Evolutionary conservation across 2,797 vertebrate genomes (phyloP).

Genomic region (Smutsia temminckii): DNA sequence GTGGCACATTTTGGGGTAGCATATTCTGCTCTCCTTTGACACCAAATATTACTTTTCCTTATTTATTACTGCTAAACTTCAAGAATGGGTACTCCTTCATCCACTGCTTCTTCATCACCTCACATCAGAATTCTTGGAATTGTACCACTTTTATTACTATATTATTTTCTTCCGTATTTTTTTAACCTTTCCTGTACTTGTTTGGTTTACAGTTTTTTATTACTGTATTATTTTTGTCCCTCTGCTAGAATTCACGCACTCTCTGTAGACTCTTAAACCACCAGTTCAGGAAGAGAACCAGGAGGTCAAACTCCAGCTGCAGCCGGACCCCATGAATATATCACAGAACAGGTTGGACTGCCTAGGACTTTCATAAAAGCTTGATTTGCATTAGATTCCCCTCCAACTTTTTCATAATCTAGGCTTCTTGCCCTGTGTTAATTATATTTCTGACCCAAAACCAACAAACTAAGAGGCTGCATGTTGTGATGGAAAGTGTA

Average conservation of each 20-base stretch:
- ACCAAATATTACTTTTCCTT: background rate
- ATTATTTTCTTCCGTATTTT: background rate
- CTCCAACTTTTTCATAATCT: constrained; percentile 65
- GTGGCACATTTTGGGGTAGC: background rate
- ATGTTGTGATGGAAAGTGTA: constrained; percentile 48
- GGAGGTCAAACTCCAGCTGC: background rate
- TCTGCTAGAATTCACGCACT: background rate
- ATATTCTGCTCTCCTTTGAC: background rate
- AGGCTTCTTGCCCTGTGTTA: constrained; percentile 71
- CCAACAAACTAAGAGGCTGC: constrained; percentile 63
- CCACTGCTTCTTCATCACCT: background rate
- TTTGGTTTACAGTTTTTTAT: background rate
- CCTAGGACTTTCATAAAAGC: constrained; percentile 46
- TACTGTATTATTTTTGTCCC: background rate
- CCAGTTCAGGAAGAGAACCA: constrained; percentile 3
- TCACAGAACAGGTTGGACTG: constrained; percentile 12
- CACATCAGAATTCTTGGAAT: background rate
- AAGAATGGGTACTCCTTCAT: background rate
- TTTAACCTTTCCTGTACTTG: background rate
- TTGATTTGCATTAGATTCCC: constrained; percentile 61
- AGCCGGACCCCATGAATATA: background rate
- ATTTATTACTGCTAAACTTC: background rate
- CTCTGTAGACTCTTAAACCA: constrained; percentile 17
- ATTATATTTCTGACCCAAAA: constrained; percentile 71
- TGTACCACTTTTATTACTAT: background rate